A percentile compares a stretch with the other conserved stretches of the same genome.
Evolutionary conservation across 2,888 invertebrate species (phyloP).

Genomic region (Bombylius major): DNA sequence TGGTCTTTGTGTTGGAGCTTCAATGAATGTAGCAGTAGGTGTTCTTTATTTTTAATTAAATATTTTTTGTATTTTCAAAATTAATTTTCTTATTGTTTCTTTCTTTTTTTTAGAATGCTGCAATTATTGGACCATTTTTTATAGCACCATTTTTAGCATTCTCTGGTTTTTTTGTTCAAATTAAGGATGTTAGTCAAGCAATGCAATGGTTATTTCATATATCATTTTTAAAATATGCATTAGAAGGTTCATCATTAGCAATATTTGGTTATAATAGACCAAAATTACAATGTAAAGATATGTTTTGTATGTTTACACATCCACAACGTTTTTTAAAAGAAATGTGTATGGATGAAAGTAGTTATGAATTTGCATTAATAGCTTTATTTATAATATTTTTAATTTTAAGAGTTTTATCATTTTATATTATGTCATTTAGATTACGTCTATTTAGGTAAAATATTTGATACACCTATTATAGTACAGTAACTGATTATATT

Average conservation of each 20-base stretch:
- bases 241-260: conserved; percentile 69
- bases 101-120: conserved; percentile 59
- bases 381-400: conserved; percentile 53
- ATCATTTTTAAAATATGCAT: conserved; percentile 79
- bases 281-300: conserved; percentile 57
- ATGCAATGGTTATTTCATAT: conserved; percentile 77
- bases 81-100: background rate
- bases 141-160: conserved; percentile 81
- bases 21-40: conserved; percentile 61
- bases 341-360: conserved; percentile 54
- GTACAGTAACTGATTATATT: background rate
- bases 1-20: conserved; percentile 74
- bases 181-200: conserved; percentile 63
- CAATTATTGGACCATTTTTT: conserved; percentile 78
- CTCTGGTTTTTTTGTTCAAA: conserved; percentile 83
- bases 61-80: background rate
- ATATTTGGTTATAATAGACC: conserved; percentile 71
- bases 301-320: conserved; percentile 61
- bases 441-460: conserved; percentile 40
- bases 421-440: conserved; percentile 51
- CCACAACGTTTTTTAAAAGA: conserved; percentile 63
- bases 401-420: conserved; percentile 50
- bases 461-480: no score
- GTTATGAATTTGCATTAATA: conserved; percentile 51
- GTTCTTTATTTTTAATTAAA: background rate